Evolutionary conservation across 2,797 vertebrate species (phyloP).

Genomic region (Agapornis canus): DNA sequence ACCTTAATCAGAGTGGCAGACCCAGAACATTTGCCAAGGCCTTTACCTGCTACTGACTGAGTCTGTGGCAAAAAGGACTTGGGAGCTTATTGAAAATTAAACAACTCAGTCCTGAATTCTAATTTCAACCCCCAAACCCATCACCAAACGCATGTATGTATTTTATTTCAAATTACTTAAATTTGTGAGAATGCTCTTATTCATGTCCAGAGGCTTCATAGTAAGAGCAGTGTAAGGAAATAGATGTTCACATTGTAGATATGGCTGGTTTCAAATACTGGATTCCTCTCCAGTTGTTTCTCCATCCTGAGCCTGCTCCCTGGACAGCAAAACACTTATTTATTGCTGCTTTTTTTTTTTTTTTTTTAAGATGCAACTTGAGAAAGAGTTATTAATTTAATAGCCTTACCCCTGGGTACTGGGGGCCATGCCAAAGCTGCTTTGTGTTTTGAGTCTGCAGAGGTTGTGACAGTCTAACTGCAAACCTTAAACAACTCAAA

Average conservation of each 20-base stretch:
- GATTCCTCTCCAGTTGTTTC: background rate
- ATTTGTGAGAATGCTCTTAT: background rate
- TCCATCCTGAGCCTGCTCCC: background rate
- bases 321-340: background rate
- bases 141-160: background rate
- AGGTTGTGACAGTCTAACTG: background rate
- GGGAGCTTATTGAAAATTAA: background rate
- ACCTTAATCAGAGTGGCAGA: background rate
- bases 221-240: background rate
- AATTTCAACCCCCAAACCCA: rapidly evolving
- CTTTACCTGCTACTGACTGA: background rate
- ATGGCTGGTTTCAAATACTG: background rate
- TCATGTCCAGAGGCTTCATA: background rate
- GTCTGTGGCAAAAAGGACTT: background rate
- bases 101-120: rapidly evolving
- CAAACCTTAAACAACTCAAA: background rate
- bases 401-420: background rate
- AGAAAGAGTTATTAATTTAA: background rate
- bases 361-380: background rate
- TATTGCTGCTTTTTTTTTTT: background rate
- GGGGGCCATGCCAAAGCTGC: background rate
- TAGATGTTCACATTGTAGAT: rapidly evolving
- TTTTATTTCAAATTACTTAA: background rate
- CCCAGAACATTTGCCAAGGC: background rate
- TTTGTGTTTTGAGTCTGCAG: background rate